Conservation (phyloP, 2,113 vertebrate species). For the Hepsetus odoe region DNA sequence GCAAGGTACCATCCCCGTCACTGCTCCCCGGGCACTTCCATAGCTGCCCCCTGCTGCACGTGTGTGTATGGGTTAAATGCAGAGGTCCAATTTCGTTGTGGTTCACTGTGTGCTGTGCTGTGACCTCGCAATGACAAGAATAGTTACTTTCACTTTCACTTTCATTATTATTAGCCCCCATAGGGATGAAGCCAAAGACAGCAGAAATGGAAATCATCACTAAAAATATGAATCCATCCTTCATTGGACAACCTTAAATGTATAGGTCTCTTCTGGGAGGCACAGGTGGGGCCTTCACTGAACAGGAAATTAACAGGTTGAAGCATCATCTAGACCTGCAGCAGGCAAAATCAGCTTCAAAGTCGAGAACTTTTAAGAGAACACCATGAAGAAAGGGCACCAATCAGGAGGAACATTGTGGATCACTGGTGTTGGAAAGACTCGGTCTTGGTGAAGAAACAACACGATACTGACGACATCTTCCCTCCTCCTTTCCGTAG, state of each 20-base stretch:
- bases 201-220: too few species aligned
- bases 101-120: too few species aligned
- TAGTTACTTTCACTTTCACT: too few species aligned
- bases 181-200: too few species aligned
- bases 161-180: too few species aligned
- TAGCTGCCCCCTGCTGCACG: too few species aligned
- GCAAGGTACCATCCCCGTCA: too few species aligned
- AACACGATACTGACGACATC: conserved; percentile 36
- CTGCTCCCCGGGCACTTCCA: too few species aligned
- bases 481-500: conserved; percentile 41
- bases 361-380: not conserved
- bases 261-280: conserved; percentile 19
- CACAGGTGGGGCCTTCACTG: conserved; percentile 13
- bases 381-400: not conserved
- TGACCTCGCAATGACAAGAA: too few species aligned
- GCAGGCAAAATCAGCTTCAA: not conserved
- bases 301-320: conserved; percentile 34
- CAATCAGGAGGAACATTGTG: not conserved
- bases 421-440: conserved; percentile 45
- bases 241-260: not conserved
- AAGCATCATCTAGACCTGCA: not conserved
- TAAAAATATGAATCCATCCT: too few species aligned
- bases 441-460: conserved; percentile 13
- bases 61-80: too few species aligned
- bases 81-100: too few species aligned